Evolutionary conservation across 1,140 invertebrate genomes (phyloP).

Genomic region (Pararge aegeria): DNA sequence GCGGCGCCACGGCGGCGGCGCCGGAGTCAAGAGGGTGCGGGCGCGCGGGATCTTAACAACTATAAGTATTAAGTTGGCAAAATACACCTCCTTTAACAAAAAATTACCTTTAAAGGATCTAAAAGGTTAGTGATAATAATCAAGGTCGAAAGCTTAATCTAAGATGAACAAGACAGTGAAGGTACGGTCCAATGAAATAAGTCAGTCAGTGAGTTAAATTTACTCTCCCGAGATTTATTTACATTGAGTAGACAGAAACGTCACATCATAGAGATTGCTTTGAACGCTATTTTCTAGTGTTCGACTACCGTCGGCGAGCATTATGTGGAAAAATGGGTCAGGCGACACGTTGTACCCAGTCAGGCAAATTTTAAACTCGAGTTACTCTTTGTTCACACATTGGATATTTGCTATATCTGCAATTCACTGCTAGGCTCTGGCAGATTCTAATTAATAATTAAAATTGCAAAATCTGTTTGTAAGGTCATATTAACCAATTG

Average conservation of each 20-base stretch:
- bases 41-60: too few species aligned
- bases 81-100: too few species aligned
- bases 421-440: neutral
- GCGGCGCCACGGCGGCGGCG: too few species aligned
- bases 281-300: constrained; percentile 23
- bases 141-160: too few species aligned
- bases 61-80: too few species aligned
- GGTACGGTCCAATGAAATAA: too few species aligned
- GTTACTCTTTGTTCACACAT: constrained; percentile 17
- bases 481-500: too few species aligned
- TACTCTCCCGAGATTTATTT: neutral
- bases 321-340: constrained; percentile 31
- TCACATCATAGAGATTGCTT: constrained; percentile 9
- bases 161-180: too few species aligned
- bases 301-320: constrained; percentile 23
- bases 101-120: too few species aligned
- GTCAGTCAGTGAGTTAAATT: constrained; percentile 1
- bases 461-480: neutral
- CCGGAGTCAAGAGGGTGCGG: too few species aligned
- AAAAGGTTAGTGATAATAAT: too few species aligned
- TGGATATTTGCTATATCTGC: constrained; percentile 1
- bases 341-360: constrained; percentile 18
- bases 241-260: neutral
- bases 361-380: constrained; percentile 29
- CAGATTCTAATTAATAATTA: neutral